These are phyloP conservation scores for Camptogramma bilineatum DNA, from an alignment of 2,888 invertebrate species.

Conservation along the genomic window DNA sequence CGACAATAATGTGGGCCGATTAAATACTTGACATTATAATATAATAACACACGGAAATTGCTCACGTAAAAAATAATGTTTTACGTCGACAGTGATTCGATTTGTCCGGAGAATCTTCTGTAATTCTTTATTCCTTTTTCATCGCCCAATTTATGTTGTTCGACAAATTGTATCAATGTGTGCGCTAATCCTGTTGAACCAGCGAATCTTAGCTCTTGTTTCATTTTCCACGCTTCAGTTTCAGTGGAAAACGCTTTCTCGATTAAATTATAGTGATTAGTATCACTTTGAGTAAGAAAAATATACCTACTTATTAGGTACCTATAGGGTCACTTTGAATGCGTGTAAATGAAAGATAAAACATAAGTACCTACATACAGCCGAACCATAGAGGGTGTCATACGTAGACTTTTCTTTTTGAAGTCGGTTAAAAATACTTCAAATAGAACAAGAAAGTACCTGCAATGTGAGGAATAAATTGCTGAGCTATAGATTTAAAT, in stretches of 20 bases:
- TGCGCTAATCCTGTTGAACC: not conserved
- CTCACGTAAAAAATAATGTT: no score
- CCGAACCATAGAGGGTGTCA: no score
- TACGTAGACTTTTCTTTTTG: no score
- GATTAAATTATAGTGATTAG: not conserved
- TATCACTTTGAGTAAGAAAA: not conserved
- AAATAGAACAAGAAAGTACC: no score
- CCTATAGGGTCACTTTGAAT: not conserved
- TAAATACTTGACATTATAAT: not conserved
- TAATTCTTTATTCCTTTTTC: no score
- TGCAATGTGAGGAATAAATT: no score
- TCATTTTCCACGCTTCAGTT: not conserved
- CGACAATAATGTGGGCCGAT: not conserved
- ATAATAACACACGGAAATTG: no score
- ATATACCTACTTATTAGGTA: not conserved
- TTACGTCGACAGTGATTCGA: no score
- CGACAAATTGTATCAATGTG: not conserved
- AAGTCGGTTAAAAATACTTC: no score
- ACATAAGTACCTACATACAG: no score
- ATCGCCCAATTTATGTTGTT: constrained; percentile 1
- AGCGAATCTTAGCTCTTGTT: not conserved
- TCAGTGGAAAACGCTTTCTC: not conserved
- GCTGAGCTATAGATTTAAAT: no score
- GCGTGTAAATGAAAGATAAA: not conserved
- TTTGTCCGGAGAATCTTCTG: no score